These are phyloP conservation scores for Clepsis dumicolana DNA, from an alignment of 2,888 invertebrate genomes.

Conservation along the genomic window DNA sequence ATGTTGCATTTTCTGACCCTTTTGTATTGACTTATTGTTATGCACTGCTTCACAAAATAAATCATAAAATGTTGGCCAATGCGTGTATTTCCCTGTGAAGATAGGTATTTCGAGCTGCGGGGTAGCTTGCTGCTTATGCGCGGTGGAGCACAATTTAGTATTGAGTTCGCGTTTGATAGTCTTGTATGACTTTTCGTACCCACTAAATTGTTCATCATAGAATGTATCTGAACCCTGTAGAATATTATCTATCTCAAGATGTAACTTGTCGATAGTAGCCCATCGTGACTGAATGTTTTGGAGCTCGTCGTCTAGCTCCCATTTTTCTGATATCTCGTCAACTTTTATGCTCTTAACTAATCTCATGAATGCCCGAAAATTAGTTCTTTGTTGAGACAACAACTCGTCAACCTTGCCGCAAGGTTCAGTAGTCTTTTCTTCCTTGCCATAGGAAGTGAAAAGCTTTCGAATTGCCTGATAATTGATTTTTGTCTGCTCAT, in stretches of 20 bases:
- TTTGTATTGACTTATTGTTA: not conserved
- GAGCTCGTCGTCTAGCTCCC: not conserved
- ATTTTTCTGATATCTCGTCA: not conserved
- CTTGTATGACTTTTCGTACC: not conserved
- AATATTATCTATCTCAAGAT: not conserved
- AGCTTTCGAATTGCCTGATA: too few relatives aligned
- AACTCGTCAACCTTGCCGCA: too few relatives aligned
- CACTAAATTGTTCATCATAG: not conserved
- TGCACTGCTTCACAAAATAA: not conserved
- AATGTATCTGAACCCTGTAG: not conserved
- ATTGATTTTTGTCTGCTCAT: too few relatives aligned
- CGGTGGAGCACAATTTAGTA: too few relatives aligned
- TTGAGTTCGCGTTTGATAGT: too few relatives aligned
- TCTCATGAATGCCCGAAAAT: not conserved
- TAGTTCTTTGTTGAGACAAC: not conserved
- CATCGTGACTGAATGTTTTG: not conserved
- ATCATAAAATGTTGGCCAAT: not conserved
- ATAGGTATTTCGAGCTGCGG: too few relatives aligned
- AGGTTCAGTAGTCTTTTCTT: too few relatives aligned
- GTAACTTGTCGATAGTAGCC: not conserved
- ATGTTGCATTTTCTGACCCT: constrained; percentile 4
- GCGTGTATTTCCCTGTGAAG: too few relatives aligned
- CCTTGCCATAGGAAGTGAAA: too few relatives aligned
- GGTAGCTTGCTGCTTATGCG: too few relatives aligned
- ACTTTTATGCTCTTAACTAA: not conserved